Evolutionary conservation across 2,797 vertebrate genomes (phyloP).

Genomic region (Xerus rutilus): DNA sequence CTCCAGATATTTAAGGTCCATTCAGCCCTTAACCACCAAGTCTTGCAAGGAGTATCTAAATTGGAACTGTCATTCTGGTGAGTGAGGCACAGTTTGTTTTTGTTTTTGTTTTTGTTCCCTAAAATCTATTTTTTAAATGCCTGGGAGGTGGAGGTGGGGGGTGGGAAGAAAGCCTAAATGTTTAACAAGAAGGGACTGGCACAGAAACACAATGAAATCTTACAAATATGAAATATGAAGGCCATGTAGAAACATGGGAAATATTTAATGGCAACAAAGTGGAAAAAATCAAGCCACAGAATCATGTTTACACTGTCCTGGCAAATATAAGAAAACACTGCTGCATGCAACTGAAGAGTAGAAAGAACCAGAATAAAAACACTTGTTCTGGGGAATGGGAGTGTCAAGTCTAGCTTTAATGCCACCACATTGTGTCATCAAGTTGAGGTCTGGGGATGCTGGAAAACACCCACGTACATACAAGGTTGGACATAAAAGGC

Average conservation of each 20-base stretch:
- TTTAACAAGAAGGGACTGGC: background rate
- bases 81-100: background rate
- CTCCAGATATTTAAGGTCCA: background rate
- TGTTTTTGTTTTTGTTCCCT: conserved; percentile 28
- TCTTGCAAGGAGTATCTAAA: background rate
- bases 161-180: background rate
- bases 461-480: background rate
- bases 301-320: background rate
- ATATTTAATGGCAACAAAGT: conserved; percentile 36
- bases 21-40: background rate
- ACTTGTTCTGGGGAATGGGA: background rate
- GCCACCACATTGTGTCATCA: background rate
- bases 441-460: conserved; percentile 2
- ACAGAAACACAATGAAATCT: background rate
- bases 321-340: background rate
- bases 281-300: conserved; percentile 7
- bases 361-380: conserved; percentile 22
- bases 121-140: conserved; percentile 43
- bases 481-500: conserved; percentile 49
- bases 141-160: background rate
- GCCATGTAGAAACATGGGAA: background rate
- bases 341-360: background rate
- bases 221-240: background rate
- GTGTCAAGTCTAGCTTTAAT: conserved; percentile 24
- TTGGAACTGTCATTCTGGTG: background rate